These are phyloP conservation scores for Mobula hypostoma DNA, from an alignment of 2,113 vertebrate species.

Conservation along the genomic window DNA sequence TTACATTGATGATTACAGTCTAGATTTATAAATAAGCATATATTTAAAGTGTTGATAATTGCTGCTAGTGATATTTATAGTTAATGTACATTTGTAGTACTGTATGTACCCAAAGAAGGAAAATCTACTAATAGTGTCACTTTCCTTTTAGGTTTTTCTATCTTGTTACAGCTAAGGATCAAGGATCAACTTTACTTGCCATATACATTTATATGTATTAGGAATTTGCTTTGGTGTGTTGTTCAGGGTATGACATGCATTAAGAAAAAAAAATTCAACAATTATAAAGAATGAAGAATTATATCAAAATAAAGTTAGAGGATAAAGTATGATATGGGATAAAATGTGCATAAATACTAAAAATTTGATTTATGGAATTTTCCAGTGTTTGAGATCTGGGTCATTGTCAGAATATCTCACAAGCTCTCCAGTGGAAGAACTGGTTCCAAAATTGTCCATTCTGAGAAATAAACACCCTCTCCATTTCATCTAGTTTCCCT, in stretches of 20 bases:
- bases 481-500: not conserved
- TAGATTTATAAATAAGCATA: conserved; percentile 9
- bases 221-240: too few relatives aligned
- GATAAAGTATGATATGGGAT: too few relatives aligned
- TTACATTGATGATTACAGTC: not conserved
- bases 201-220: too few relatives aligned
- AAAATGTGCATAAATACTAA: too few relatives aligned
- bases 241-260: too few relatives aligned
- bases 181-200: too few relatives aligned
- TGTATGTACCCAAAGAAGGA: not conserved
- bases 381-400: not conserved
- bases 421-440: not conserved
- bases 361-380: not conserved
- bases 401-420: not conserved
- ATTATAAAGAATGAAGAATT: too few relatives aligned
- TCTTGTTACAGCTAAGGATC: not conserved
- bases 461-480: not conserved
- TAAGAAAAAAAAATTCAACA: too few relatives aligned
- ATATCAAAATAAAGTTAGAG: too few relatives aligned
- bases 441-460: not conserved
- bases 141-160: not conserved
- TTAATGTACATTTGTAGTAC: not conserved
- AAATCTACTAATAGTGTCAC: not conserved
- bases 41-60: not conserved
- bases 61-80: not conserved